phyloP scores from a whole-genome alignment of 64 coral and sea anemone species.

The Montipora efflorescens region DNA sequence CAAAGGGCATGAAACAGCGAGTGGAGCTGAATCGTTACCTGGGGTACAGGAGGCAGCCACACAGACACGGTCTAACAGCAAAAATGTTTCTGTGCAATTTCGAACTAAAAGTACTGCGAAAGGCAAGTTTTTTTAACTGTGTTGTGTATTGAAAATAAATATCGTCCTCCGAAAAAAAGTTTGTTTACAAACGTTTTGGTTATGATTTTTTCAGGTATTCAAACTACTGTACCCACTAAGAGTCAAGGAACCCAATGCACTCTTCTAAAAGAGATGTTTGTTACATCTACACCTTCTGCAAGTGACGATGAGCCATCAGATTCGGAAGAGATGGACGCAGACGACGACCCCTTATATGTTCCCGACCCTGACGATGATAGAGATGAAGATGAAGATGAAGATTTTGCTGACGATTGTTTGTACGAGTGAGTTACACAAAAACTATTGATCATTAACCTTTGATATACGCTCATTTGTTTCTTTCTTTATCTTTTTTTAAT shows the following conservation, averaged over 20 bases:
- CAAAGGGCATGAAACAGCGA: neutral
- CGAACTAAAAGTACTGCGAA: conserved; percentile 11
- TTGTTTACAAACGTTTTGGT: neutral
- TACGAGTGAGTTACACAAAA: neutral
- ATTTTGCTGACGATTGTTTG: conserved; percentile 16
- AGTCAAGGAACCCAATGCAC: conserved; percentile 9
- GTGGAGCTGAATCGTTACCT: neutral
- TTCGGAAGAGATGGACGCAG: conserved; percentile 14
- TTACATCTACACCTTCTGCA: neutral
- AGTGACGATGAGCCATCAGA: conserved; percentile 1
- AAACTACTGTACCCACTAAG: neutral
- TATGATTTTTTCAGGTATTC: neutral
- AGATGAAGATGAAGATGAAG: neutral
- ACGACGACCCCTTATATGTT: no score
- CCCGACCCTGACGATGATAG: neutral
- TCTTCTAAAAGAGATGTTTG: neutral
- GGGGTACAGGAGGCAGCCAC: conserved; percentile 3
- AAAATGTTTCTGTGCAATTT: conserved; percentile 35
- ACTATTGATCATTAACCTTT: neutral
- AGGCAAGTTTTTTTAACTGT: neutral
- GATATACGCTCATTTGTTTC: neutral
- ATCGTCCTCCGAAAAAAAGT: neutral
- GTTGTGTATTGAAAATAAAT: neutral
- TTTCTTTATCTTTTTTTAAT: neutral
- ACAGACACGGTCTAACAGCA: conserved; percentile 7